Evolutionary conservation across 2,888 invertebrate genomes (phyloP).

Genomic region (Perdita meconis): DNA sequence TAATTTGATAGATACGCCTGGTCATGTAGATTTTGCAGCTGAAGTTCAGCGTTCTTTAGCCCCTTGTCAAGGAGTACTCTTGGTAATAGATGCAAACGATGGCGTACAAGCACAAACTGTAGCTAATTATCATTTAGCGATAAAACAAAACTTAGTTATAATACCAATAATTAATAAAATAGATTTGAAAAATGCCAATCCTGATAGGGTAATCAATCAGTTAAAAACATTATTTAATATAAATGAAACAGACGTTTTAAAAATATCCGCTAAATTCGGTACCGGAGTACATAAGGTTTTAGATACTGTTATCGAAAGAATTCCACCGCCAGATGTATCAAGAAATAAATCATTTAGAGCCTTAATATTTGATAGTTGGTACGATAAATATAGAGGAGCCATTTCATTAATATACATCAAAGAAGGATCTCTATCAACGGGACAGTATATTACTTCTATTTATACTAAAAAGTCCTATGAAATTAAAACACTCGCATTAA

Average conservation of each 20-base stretch:
- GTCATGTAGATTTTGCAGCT: conserved; percentile 98
- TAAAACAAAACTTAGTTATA: conserved; percentile 91
- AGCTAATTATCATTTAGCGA: conserved; percentile 97
- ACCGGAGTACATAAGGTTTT: conserved; percentile 92
- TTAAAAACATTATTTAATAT: conserved; percentile 93
- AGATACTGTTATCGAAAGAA: conserved; percentile 90
- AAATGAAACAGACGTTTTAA: conserved; percentile 89
- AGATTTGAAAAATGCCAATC: conserved; percentile 95
- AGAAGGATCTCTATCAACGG: conserved; percentile 90
- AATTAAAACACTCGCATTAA: conserved; percentile 91
- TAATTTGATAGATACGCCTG: conserved; percentile 98
- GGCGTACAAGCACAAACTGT: conserved; percentile 99
- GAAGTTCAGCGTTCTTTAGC: conserved; percentile 96
- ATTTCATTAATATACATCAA: conserved; percentile 91
- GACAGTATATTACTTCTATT: conserved; percentile 90
- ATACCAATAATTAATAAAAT: conserved; percentile 98
- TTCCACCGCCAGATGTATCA: conserved; percentile 90
- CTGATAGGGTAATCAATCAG: conserved; percentile 92
- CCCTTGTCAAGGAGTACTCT: conserved; percentile 97
- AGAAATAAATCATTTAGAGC: conserved; percentile 89
- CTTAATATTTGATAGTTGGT: conserved; percentile 97
- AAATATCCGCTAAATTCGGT: conserved; percentile 96
- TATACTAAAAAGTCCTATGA: conserved; percentile 91
- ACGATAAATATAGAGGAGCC: conserved; percentile 94
- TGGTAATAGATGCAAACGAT: conserved; percentile 98